Evolutionary conservation across 2,888 invertebrate genomes (phyloP), one percentile per base, ranked within the genome.

Genomic region (Cryptophagus acutangulus): DNA sequence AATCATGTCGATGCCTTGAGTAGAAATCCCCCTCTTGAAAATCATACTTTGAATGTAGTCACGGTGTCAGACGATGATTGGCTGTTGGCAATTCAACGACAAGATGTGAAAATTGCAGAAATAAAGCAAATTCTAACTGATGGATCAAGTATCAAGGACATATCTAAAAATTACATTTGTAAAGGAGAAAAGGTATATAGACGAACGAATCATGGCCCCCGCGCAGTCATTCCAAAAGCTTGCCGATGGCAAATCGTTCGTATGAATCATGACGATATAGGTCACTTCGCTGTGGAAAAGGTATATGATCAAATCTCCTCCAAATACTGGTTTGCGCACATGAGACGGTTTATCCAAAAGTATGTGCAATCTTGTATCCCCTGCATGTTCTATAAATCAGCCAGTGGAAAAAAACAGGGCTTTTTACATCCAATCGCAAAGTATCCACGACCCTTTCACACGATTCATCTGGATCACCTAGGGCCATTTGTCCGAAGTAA

Each of bases 211-310:
- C n/a, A 31, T n/a, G 31, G 31, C 16, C 14, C 3, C 12, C 3
- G 15, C 3, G 3, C 4, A 3, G 31, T 43, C 3, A 33, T 43
- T 25, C 40, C 43, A 1, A 16, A 24, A 17, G 12, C 25, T 17
- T 35, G 28, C 1, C 30, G 43, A 17, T 43, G 43, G 40, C 31
- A 29, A 24, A 26, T 39, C 2, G 18, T 34, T 14, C 26, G 25
- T 16, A 12, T 35, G 20, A 16, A 55, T 26, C 58, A 57, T 33
- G 56, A 58, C 25, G 54, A 59, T 20, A 6, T 54, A 2, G 57
- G 57, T 0, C 57, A 61, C 45, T 55, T 58, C 38, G 40, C 54
- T 1, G 41, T 55, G 2, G 54, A 59, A 25, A 58, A 57, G 48
- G 38, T 41, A 9, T 16, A 18, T 2, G 24, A 34, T 6, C 1